Conservation (phyloP, 2,888 invertebrate species). For the Pristionchus entomophagus region DNA sequence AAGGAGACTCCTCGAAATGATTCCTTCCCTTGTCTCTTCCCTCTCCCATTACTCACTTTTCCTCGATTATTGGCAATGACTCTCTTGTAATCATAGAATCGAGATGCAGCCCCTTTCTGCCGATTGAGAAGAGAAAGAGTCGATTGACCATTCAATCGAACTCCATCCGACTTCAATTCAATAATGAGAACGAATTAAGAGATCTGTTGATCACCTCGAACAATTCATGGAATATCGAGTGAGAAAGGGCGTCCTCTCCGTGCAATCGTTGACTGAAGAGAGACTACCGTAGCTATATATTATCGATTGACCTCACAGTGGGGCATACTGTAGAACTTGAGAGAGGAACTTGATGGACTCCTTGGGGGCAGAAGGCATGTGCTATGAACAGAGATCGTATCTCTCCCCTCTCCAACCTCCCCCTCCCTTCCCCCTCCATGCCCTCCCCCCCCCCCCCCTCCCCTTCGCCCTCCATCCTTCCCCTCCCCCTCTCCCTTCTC, state of each 20-base stretch:
- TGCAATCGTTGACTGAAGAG: constrained; percentile 14
- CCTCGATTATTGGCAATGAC: constrained; percentile 14
- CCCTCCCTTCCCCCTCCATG: background rate
- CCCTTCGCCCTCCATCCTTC: background rate
- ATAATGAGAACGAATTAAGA: too few relatives aligned
- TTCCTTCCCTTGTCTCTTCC: background rate
- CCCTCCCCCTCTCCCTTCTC: too few relatives aligned
- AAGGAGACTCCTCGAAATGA: background rate
- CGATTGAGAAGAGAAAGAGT: constrained; percentile 1
- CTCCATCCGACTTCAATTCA: background rate
- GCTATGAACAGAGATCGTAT: background rate
- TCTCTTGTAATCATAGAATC: constrained; percentile 4
- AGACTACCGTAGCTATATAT: background rate
- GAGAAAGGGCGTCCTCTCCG: background rate
- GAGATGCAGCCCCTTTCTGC: constrained; percentile 16
- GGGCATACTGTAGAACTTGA: constrained; percentile 24
- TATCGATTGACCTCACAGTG: constrained; percentile 9
- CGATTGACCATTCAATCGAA: constrained; percentile 14
- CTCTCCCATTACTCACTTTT: background rate
- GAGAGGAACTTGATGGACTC: background rate
- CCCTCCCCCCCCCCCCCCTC: too few relatives aligned
- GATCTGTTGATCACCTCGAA: background rate
- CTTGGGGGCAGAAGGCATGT: constrained; percentile 5
- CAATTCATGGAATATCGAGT: background rate
- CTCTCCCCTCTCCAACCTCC: too few relatives aligned